Base-by-base conservation (phyloP, 2,797 vertebrate species). In the Manis javanica region DNA sequence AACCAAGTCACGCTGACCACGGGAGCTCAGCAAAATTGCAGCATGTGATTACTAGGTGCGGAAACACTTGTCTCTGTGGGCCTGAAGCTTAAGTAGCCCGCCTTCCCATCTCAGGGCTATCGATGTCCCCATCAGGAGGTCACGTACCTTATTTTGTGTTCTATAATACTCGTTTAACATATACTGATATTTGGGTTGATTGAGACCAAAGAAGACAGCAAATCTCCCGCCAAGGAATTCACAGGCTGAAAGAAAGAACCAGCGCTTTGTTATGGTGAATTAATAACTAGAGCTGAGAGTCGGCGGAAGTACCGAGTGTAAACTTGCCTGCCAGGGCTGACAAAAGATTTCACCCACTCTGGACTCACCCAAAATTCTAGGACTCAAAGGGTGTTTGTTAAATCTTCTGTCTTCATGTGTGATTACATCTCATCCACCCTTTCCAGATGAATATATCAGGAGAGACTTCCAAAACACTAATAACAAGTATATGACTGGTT, bases 201-300 rank as follows among this genome's bases (percentile, higher is more conserved):
- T 98, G 42, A 99, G 98, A 93, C 99, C 99, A 57, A 99, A 98
- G 11, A 98, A 92, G 18, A 77, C 78, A 51, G 98, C 98, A n/a
- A 99, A 94, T 90, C 97, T 98, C 68, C 96, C 98, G 59, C 98
- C 98, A 21, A 99, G 97, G 87, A 98, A 99, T 92, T 99, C 99
- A 96, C 98, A 99, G 46, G 97, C 99, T 99, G 29, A 87, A 97
- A 77, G 24, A 94, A 91, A 95, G 82, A 95, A 78, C 1, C 96
- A 37, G 61, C 3, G 26, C 26, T 72, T 26, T 21, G 29, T 11
- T 69, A 51, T 81, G 53, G 4, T 9, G 61, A 84, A 66, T 31
- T 6, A 18, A 16, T 39, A 78, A 55, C 1, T 19, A 23, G 63
- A 24, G 42, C 18, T 72, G 9, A 15, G 5, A 23, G 21, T 71